Evolutionary conservation across 1,140 invertebrate species (phyloP).

Genomic region (Zaprionus africanus): DNA sequence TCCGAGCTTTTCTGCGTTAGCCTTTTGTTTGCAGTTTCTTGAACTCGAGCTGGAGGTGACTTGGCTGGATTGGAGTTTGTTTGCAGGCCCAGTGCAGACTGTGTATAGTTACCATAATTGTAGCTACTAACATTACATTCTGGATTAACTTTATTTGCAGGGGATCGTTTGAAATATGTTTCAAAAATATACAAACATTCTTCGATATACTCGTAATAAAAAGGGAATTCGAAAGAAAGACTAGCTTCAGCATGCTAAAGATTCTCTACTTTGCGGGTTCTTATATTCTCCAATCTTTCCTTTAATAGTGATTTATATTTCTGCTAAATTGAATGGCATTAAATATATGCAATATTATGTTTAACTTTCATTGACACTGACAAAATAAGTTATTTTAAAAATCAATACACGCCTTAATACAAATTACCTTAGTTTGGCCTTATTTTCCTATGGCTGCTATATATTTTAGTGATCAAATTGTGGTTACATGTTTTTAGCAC

Average conservation of each 20-base stretch:
- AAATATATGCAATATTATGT: not conserved
- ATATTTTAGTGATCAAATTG: not conserved
- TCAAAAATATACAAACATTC: not conserved
- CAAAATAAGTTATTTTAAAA: too few relatives aligned
- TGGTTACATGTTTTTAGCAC: too few relatives aligned
- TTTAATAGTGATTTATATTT: too few relatives aligned
- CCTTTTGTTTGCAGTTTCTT: conserved; percentile 54
- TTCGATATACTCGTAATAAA: not conserved
- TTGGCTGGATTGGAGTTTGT: not conserved
- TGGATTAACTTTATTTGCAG: conserved; percentile 10
- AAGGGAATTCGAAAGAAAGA: not conserved
- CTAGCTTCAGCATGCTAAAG: too few relatives aligned
- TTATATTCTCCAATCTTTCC: too few relatives aligned
- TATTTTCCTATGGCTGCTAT: too few relatives aligned
- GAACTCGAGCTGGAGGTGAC: conserved; percentile 21
- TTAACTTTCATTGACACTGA: not conserved
- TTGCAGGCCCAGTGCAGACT: not conserved
- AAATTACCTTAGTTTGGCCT: too few relatives aligned
- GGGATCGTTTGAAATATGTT: conserved; percentile 1
- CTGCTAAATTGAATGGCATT: too few relatives aligned
- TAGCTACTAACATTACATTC: conserved; percentile 8
- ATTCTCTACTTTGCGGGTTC: too few relatives aligned
- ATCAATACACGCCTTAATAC: too few relatives aligned
- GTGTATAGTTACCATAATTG: conserved; percentile 2
- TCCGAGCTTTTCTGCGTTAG: conserved; percentile 18